These are phyloP conservation scores for Ypsolopha scabrella DNA, from an alignment of 2,888 invertebrate species.

Conservation along the genomic window DNA sequence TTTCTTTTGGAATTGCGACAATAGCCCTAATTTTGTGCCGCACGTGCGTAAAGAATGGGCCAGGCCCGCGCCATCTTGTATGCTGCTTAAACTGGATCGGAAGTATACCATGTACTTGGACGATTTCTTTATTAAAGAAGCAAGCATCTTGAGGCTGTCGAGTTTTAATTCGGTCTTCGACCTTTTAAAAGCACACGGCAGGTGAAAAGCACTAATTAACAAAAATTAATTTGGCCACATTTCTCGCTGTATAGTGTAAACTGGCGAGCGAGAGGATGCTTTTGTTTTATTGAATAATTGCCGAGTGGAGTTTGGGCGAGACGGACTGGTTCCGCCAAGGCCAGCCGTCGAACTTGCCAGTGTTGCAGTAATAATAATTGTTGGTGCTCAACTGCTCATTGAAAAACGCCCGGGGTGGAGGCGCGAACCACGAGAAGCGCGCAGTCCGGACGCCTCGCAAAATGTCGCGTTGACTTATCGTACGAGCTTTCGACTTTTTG, in stretches of 20 bases:
- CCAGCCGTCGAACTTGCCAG: slow-evolving; percentile 62
- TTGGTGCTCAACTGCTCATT: slow-evolving; percentile 10
- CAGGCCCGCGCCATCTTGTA: slow-evolving; percentile 19
- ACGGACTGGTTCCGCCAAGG: slow-evolving; percentile 65
- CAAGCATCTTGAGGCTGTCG: too few relatives aligned
- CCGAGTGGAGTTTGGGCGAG: slow-evolving; percentile 65
- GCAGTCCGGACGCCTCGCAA: not conserved
- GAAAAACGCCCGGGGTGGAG: slow-evolving; percentile 12
- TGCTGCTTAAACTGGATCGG: not conserved
- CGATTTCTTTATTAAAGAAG: too few relatives aligned
- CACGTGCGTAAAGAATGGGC: slow-evolving; percentile 58
- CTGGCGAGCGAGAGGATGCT: slow-evolving; percentile 41
- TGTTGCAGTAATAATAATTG: slow-evolving; percentile 11
- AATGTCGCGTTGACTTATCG: slow-evolving; percentile 3
- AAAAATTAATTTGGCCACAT: not conserved
- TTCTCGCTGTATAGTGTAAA: slow-evolving; percentile 37
- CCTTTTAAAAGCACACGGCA: not conserved
- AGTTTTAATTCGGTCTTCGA: too few relatives aligned
- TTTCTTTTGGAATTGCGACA: slow-evolving; percentile 42
- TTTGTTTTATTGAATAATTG: slow-evolving; percentile 71
- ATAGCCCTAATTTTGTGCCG: slow-evolving; percentile 48
- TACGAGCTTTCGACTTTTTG: not conserved
- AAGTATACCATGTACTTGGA: too few relatives aligned
- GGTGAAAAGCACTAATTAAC: not conserved
- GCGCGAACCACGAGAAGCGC: slow-evolving; percentile 6